Conservation (phyloP, 2,888 invertebrate genomes). For the Orthosia incerta region DNA sequence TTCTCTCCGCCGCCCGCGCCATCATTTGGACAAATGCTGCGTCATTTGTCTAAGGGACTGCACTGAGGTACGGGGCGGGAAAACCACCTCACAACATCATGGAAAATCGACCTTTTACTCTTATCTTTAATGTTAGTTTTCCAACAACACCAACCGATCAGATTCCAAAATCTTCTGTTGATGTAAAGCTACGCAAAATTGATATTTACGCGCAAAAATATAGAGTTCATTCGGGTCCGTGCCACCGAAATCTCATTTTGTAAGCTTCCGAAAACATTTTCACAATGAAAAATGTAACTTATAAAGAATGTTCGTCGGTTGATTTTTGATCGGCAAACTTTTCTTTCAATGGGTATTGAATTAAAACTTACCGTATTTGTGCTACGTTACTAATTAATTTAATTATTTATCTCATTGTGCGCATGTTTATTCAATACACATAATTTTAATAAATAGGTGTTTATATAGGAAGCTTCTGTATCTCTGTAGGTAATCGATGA, state of each 20-base stretch:
- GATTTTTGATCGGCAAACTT: conserved; percentile 80
- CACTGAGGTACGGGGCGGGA: conserved; percentile 78
- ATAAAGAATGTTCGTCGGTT: conserved; percentile 79
- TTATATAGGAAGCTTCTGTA: conserved; percentile 59
- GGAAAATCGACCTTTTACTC: conserved; percentile 75
- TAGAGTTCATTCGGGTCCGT: conserved; percentile 80
- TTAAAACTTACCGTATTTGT: conserved; percentile 89
- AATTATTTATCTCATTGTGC: conserved; percentile 87
- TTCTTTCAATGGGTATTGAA: conserved; percentile 86
- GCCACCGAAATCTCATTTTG: conserved; percentile 81
- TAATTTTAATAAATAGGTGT: conserved; percentile 75
- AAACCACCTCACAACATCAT: conserved; percentile 61
- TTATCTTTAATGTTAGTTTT: conserved; percentile 73
- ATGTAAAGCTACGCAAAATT: conserved; percentile 76
- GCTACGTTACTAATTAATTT: conserved; percentile 88
- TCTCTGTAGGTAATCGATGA: conserved; percentile 37
- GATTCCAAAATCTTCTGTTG: conserved; percentile 87
- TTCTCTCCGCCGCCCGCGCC: conserved; percentile 91
- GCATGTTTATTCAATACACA: conserved; percentile 84
- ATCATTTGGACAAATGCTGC: conserved; percentile 92
- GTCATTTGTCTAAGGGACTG: conserved; percentile 90
- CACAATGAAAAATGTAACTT: conserved; percentile 85
- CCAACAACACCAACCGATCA: conserved; percentile 70
- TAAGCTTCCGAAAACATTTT: conserved; percentile 86
- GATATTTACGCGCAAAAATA: conserved; percentile 71